A percentile compares a stretch with the other conserved stretches of the same genome.
These are phyloP conservation scores for Xylocopa sonorina DNA, from an alignment of 1,140 invertebrate species.

Conservation along the genomic window DNA sequence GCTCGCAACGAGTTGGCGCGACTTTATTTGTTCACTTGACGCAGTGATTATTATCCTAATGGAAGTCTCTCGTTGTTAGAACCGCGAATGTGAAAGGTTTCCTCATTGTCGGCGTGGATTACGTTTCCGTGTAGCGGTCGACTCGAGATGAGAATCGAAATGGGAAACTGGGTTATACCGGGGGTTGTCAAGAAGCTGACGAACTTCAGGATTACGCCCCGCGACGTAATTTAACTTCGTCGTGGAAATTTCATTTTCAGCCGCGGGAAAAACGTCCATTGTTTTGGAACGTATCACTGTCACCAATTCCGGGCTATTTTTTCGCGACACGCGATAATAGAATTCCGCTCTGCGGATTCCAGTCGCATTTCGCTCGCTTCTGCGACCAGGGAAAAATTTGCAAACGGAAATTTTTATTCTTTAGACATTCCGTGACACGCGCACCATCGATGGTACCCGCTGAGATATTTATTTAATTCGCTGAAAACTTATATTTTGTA, in stretches of 20 bases:
- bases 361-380: too few species aligned
- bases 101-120: slow-evolving; percentile 38
- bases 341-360: not conserved
- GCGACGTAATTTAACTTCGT: slow-evolving; percentile 5
- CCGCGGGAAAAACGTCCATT: not conserved
- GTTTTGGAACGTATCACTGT: not conserved
- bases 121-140: slow-evolving; percentile 32
- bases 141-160: slow-evolving; percentile 44
- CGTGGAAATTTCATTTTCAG: slow-evolving; percentile 8
- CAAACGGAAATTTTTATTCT: too few species aligned
- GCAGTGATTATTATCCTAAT: slow-evolving; percentile 41
- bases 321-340: too few species aligned
- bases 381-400: too few species aligned
- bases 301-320: not conserved
- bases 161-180: slow-evolving; percentile 42
- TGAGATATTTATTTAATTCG: too few species aligned
- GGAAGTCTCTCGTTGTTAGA: slow-evolving; percentile 38
- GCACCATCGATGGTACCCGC: too few species aligned
- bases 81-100: slow-evolving; percentile 26
- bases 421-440: too few species aligned
- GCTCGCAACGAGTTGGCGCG: not conserved
- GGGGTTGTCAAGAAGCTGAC: slow-evolving; percentile 14
- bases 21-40: slow-evolving; percentile 12
- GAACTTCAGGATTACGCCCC: slow-evolving; percentile 41
- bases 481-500: too few species aligned